A percentile compares a stretch with the other conserved stretches of the same genome.
Evolutionary conservation across 2,797 vertebrate species (phyloP).

Genomic region (Nasua narica): DNA sequence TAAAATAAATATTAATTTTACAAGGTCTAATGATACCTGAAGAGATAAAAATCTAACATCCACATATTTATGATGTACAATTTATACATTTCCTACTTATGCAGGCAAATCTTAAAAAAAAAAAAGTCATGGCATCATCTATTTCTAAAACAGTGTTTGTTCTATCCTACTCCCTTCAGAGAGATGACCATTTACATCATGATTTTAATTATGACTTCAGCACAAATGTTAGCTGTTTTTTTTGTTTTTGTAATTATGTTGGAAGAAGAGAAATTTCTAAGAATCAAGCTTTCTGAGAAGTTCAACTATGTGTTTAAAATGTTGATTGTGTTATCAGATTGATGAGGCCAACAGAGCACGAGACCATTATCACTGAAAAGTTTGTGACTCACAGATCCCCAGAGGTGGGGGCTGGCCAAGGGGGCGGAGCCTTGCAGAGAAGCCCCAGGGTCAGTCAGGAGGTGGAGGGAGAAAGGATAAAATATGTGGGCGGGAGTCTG

Average conservation of each 20-base stretch:
- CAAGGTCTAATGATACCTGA: neutral
- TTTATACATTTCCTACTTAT: neutral
- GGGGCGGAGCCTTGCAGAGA: neutral
- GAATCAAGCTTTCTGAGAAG: neutral
- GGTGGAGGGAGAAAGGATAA: no score
- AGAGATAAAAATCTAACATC: neutral
- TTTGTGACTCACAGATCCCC: neutral
- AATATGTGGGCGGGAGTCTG: rapidly evolving
- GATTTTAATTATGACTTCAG: neutral
- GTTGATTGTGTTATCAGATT: neutral
- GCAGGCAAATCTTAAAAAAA: neutral
- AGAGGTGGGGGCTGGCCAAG: neutral
- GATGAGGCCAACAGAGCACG: neutral
- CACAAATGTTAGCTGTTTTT: neutral
- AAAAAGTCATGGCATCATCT: neutral
- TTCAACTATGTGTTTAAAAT: neutral
- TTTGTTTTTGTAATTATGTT: neutral
- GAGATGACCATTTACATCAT: neutral
- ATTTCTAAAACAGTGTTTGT: neutral
- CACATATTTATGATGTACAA: neutral
- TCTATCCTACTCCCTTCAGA: neutral
- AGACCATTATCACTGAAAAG: neutral
- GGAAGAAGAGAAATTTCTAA: neutral
- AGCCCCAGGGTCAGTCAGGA: neutral
- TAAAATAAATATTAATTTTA: neutral